These are phyloP conservation scores for Thinocorus orbignyianus DNA, from an alignment of 2,113 vertebrate species.

Conservation along the genomic window DNA sequence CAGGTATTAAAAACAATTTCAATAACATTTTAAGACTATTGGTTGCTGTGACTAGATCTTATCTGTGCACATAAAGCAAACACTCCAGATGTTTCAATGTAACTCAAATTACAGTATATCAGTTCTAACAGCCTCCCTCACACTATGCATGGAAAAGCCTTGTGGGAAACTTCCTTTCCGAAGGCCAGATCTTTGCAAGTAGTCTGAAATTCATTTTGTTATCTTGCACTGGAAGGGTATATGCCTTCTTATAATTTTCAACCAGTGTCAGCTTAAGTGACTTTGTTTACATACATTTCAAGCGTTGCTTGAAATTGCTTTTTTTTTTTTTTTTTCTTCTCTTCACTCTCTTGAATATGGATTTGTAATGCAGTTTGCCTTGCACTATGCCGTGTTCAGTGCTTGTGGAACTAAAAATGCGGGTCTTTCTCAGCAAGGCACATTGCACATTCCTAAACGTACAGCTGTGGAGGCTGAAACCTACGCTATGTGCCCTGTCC, in stretches of 20 bases:
- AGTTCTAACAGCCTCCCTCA: background rate
- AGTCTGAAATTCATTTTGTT: background rate
- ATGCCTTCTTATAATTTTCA: background rate
- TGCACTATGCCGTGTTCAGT: background rate
- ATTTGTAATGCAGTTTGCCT: background rate
- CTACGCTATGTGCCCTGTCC: background rate
- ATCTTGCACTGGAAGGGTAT: background rate
- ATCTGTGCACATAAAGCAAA: background rate
- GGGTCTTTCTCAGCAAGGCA: slow-evolving; percentile 14
- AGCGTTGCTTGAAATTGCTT: background rate
- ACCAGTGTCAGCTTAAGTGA: background rate
- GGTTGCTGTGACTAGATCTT: background rate
- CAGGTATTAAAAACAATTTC: background rate
- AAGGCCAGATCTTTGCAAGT: background rate
- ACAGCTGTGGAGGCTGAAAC: background rate
- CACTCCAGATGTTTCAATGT: background rate
- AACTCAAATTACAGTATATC: background rate
- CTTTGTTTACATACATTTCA: background rate
- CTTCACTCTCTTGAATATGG: background rate
- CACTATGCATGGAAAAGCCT: background rate
- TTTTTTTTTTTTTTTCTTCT: too few species aligned
- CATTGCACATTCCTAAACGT: background rate
- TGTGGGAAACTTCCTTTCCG: background rate
- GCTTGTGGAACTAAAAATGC: slow-evolving; percentile 16
- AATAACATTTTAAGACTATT: background rate